Conservation (phyloP, 2,888 invertebrate species). For the Brenthis ino region DNA sequence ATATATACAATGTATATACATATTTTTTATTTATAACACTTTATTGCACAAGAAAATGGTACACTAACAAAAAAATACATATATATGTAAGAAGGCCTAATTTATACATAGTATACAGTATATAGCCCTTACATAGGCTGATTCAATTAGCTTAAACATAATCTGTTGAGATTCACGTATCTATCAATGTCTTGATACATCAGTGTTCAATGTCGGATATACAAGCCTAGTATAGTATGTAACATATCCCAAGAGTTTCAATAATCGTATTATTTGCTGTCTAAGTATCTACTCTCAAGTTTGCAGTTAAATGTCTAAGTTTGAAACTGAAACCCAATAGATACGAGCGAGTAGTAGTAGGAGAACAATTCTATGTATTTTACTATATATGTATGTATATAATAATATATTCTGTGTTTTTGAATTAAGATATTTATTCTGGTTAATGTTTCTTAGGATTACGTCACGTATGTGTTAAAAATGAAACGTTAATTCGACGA, state of each 20-base stretch:
- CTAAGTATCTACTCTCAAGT: conserved; percentile 14
- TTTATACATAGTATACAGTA: too few species aligned
- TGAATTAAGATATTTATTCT: too few species aligned
- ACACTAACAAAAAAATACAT: not conserved
- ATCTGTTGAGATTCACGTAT: not conserved
- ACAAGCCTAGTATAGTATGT: not conserved
- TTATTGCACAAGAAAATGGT: too few species aligned
- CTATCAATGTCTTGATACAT: conserved; percentile 3
- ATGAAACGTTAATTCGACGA: too few species aligned
- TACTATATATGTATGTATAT: too few species aligned
- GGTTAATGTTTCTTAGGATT: too few species aligned
- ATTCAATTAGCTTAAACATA: conserved; percentile 1
- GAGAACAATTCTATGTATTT: too few species aligned
- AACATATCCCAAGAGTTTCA: conserved; percentile 15
- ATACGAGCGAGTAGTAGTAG: too few species aligned
- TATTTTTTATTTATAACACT: not conserved
- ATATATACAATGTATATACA: too few species aligned
- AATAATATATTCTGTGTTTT: too few species aligned
- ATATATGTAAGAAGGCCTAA: not conserved
- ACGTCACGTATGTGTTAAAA: too few species aligned
- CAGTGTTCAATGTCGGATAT: not conserved
- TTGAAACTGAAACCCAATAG: conserved; percentile 13
- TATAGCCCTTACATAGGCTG: not conserved
- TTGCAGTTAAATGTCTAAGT: conserved; percentile 16
- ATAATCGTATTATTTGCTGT: conserved; percentile 18